Evolutionary conservation across 2,797 vertebrate species (phyloP).

Genomic region (Anableps anableps): DNA sequence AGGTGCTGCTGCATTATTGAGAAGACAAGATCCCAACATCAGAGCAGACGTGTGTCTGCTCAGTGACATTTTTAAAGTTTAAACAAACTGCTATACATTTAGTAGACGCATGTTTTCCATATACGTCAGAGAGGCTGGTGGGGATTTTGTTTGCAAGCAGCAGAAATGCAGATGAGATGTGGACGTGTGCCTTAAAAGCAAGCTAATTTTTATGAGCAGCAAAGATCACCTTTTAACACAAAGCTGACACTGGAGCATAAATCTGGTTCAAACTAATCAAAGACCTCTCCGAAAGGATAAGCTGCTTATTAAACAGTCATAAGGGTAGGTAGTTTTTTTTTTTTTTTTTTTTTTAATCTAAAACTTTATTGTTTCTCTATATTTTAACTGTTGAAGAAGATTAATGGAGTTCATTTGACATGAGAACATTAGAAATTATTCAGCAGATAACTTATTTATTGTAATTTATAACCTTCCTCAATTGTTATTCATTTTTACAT

Average conservation of each 20-base stretch:
- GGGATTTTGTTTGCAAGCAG: background rate
- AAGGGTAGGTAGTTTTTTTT: too few relatives aligned
- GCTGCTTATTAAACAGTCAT: background rate
- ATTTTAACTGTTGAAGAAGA: background rate
- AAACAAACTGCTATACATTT: background rate
- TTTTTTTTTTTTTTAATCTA: background rate
- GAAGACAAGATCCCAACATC: slow-evolving; percentile 40
- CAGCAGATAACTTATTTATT: background rate
- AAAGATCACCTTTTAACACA: background rate
- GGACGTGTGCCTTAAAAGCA: background rate
- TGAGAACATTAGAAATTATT: background rate
- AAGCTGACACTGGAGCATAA: background rate
- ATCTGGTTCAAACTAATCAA: background rate
- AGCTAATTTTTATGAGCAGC: background rate
- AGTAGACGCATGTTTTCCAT: background rate
- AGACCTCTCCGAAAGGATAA: background rate
- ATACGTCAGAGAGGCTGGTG: background rate
- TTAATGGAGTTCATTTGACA: background rate
- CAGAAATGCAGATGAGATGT: background rate
- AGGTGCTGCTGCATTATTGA: slow-evolving; percentile 62
- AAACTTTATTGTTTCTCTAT: background rate
- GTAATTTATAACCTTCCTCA: background rate
- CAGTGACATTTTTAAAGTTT: slow-evolving; percentile 26
- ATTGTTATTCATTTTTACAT: background rate
- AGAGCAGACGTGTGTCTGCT: slow-evolving; percentile 45